Evolutionary conservation across 2,888 invertebrate genomes (phyloP).

Genomic region (Scaptomyza parva): DNA sequence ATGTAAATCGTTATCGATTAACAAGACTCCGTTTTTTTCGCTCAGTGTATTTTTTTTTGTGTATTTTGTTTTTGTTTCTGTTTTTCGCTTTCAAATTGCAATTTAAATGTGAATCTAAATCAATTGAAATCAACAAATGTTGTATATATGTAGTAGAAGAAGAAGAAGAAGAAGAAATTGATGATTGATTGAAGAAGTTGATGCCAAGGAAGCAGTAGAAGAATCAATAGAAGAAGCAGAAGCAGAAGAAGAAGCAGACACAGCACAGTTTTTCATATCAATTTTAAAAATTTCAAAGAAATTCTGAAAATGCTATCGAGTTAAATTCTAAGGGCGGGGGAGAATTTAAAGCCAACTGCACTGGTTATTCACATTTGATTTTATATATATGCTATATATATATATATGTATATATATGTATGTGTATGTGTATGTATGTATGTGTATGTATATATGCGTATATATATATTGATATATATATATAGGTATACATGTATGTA

Average conservation of each 20-base stretch:
- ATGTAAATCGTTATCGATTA: conserved; percentile 8
- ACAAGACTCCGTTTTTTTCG: conserved; percentile 23
- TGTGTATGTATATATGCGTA: conserved; percentile 10
- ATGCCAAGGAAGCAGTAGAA: conserved; percentile 5
- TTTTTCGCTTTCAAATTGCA: conserved; percentile 59
- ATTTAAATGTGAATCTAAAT: conserved; percentile 72
- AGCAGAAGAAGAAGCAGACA: conserved; percentile 26
- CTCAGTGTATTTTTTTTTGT: conserved; percentile 26
- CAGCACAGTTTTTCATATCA: conserved; percentile 65
- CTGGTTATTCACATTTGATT: conserved; percentile 52
- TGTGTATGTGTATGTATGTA: conserved; percentile 1
- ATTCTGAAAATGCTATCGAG: conserved; percentile 70
- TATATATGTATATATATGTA: conserved; percentile 15
- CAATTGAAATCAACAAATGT: conserved; percentile 55
- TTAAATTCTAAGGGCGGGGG: conserved; percentile 52
- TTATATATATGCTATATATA: conserved; percentile 16
- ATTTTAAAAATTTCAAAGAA: conserved; percentile 55
- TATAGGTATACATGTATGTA: conserved; percentile 14
- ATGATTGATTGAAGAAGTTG: conserved; percentile 11
- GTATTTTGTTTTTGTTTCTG: conserved; percentile 28
- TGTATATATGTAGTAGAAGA: background rate
- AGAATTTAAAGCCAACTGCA: conserved; percentile 79
- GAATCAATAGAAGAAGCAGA: background rate
- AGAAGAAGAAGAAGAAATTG: conserved; percentile 6
- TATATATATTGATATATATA: conserved; percentile 12